phyloP scores from a whole-genome alignment of 2,113 vertebrate species.

The Chinchilla lanigera region DNA sequence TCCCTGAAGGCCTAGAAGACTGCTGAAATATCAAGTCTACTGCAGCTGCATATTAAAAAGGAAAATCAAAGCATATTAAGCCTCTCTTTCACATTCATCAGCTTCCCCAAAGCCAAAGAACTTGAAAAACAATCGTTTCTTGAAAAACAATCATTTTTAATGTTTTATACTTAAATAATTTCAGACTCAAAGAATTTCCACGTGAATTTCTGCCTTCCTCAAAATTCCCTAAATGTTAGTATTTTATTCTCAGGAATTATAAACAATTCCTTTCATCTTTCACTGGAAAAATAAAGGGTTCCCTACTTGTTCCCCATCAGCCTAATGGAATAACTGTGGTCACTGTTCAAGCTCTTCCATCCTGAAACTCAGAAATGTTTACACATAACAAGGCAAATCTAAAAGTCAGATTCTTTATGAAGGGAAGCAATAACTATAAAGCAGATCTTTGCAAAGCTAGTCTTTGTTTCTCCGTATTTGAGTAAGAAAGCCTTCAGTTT shows the following conservation, averaged over 20 bases:
- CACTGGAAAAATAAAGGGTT: not conserved
- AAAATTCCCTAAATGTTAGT: not conserved
- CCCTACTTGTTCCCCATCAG: not conserved
- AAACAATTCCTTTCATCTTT: constrained; percentile 17
- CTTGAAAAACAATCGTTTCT: constrained; percentile 25
- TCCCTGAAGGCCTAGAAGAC: not conserved
- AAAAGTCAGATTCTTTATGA: not conserved
- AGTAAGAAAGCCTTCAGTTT: not conserved
- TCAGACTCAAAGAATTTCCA: constrained; percentile 23
- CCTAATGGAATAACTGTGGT: not conserved
- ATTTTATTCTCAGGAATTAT: constrained; percentile 15
- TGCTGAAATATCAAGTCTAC: not conserved
- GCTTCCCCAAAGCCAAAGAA: constrained; percentile 41
- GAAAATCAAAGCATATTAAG: not conserved
- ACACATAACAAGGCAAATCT: not conserved
- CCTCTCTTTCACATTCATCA: not conserved
- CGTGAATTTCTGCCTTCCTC: not conserved
- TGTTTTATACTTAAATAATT: constrained; percentile 27
- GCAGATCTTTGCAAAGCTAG: not conserved
- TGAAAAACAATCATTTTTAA: constrained; percentile 28
- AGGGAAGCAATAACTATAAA: not conserved
- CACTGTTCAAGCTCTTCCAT: not conserved
- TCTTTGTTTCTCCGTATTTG: not conserved
- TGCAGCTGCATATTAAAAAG: not conserved
- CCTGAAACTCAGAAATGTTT: not conserved